These are phyloP conservation scores for Shargacucullia verbasci DNA, from an alignment of 2,888 invertebrate genomes.

Conservation along the genomic window DNA sequence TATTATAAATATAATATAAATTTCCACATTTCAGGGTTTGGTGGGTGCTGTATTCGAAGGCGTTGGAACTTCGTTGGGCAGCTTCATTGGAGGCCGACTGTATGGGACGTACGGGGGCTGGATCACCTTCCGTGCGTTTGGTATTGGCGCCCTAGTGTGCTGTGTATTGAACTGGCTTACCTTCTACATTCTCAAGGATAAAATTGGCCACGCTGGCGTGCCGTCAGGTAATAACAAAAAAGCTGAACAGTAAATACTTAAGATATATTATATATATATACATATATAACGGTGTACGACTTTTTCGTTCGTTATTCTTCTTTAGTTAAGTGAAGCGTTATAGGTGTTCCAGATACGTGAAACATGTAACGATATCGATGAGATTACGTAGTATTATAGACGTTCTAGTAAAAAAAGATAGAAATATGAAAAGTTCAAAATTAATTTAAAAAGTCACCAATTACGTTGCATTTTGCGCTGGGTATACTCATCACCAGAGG, in stretches of 20 bases:
- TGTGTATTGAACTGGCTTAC: constrained; percentile 89
- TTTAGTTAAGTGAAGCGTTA: too few relatives aligned
- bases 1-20: too few relatives aligned
- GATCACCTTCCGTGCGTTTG: constrained; percentile 92
- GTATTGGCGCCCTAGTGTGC: constrained; percentile 90
- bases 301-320: too few relatives aligned
- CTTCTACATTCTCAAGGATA: constrained; percentile 77
- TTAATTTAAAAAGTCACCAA: too few relatives aligned
- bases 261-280: constrained; percentile 2
- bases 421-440: too few relatives aligned
- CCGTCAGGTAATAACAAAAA: constrained; percentile 76
- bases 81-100: constrained; percentile 93
- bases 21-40: constrained; percentile 90
- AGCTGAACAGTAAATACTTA: constrained; percentile 25
- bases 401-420: too few relatives aligned
- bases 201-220: constrained; percentile 57
- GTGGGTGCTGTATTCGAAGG: constrained; percentile 97
- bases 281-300: too few relatives aligned
- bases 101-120: constrained; percentile 91
- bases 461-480: too few relatives aligned
- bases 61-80: constrained; percentile 94
- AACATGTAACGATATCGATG: too few relatives aligned
- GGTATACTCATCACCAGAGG: background rate
- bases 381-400: too few relatives aligned
- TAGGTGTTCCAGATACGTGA: too few relatives aligned